Evolutionary conservation across 2,113 vertebrate genomes (phyloP).

Genomic region (Seriola rivoliana): DNA sequence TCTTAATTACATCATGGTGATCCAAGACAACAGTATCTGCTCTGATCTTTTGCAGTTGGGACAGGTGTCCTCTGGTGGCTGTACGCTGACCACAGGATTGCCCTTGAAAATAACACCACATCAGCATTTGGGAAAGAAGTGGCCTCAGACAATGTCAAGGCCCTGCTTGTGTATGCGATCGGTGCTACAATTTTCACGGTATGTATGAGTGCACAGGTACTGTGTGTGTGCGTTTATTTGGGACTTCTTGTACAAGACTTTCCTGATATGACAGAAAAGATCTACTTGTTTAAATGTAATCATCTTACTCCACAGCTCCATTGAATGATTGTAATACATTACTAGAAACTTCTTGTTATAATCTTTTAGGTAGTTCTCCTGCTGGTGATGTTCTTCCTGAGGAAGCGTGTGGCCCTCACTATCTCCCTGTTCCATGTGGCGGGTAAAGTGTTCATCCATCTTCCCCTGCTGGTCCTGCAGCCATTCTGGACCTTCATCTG

Average conservation of each 20-base stretch:
- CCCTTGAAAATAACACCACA: conserved; percentile 70
- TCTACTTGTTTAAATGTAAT: not conserved
- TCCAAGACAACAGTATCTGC: not conserved
- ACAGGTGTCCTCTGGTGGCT: conserved; percentile 96
- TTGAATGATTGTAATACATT: not conserved
- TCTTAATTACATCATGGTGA: not conserved
- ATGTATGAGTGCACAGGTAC: conserved; percentile 19
- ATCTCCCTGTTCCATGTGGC: conserved; percentile 97
- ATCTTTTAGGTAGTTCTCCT: conserved; percentile 89
- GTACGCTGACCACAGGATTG: conserved; percentile 89
- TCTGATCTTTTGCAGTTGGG: conserved; percentile 84
- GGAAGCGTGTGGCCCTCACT: conserved; percentile 96
- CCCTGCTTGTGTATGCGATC: conserved; percentile 94
- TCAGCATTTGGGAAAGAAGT: conserved; percentile 86
- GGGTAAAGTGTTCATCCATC: conserved; percentile 95
- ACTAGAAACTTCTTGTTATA: not conserved
- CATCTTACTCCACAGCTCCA: not conserved
- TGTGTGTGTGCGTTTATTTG: not conserved
- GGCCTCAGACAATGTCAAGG: conserved; percentile 91
- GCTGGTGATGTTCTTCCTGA: conserved; percentile 95
- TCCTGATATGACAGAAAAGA: not conserved
- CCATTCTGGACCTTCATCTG: conserved; percentile 97
- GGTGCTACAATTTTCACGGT: conserved; percentile 94
- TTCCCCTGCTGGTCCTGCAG: conserved; percentile 94
- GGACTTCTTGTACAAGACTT: not conserved